phyloP scores from a whole-genome alignment of 2,113 vertebrate species.

The Cyphomyrus plagiostoma region DNA sequence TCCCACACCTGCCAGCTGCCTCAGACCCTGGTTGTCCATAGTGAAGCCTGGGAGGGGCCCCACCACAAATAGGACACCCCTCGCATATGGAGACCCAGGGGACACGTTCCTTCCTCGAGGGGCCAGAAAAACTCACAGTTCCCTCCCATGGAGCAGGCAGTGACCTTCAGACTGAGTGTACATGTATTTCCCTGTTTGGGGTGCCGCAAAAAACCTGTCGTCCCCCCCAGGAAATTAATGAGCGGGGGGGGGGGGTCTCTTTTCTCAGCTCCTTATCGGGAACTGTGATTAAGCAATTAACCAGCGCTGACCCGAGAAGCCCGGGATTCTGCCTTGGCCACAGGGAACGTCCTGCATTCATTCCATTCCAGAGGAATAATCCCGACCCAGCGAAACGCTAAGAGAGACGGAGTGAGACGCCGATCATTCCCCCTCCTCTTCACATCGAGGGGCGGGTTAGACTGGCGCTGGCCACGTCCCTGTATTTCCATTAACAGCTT shows the following conservation, averaged over 20 bases:
- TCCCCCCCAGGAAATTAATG: too few species aligned
- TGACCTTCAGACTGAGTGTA: not conserved
- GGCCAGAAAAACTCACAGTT: not conserved
- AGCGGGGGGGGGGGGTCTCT: not conserved
- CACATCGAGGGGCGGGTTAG: slow-evolving; percentile 24
- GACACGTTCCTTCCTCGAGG: not conserved
- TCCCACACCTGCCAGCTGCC: not conserved
- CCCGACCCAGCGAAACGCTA: not conserved
- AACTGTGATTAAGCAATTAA: not conserved
- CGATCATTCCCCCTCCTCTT: not conserved
- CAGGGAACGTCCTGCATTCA: not conserved
- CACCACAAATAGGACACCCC: not conserved
- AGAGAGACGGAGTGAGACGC: not conserved
- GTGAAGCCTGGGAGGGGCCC: not conserved
- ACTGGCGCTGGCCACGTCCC: slow-evolving; percentile 14
- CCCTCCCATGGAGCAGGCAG: not conserved
- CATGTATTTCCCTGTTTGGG: not conserved
- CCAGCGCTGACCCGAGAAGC: not conserved
- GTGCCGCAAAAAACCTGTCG: too few species aligned
- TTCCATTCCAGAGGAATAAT: not conserved
- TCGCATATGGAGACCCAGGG: not conserved
- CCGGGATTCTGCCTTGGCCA: not conserved
- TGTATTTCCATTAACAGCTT: slow-evolving; percentile 34
- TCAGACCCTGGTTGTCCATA: not conserved
- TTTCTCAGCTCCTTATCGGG: not conserved